A percentile compares a stretch with the other conserved stretches of the same genome.
Evolutionary conservation across 1,140 invertebrate species (phyloP).

Genomic region (Lineus longissimus): DNA sequence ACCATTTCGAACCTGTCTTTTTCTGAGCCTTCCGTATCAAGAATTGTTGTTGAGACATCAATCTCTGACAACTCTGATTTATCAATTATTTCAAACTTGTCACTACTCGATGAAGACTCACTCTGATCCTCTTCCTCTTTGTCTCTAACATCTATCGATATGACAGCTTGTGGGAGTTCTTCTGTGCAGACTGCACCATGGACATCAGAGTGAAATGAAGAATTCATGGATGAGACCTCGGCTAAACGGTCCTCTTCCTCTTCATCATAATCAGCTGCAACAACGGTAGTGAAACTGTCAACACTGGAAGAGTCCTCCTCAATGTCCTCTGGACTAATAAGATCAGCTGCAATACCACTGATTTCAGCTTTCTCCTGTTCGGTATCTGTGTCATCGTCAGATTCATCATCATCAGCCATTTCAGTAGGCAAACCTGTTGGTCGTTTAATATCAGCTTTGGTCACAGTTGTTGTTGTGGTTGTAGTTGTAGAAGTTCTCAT

Average conservation of each 20-base stretch:
- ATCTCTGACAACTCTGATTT: constrained; percentile 44
- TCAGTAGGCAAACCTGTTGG: not conserved
- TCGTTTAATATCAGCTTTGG: no score
- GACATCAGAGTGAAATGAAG: constrained; percentile 53
- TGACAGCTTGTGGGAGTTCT: constrained; percentile 60
- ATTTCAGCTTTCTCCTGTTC: constrained; percentile 10
- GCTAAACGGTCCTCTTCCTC: constrained; percentile 66
- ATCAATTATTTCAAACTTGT: constrained; percentile 44
- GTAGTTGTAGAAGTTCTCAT: no score
- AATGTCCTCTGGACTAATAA: constrained; percentile 36
- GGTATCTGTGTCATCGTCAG: constrained; percentile 25
- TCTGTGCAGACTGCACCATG: constrained; percentile 32
- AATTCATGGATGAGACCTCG: constrained; percentile 50
- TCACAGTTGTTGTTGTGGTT: no score
- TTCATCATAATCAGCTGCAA: constrained; percentile 65
- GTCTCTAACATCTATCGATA: constrained; percentile 73
- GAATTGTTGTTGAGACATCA: not conserved
- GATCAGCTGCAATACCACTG: not conserved
- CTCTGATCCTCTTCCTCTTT: constrained; percentile 38
- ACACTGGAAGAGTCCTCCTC: constrained; percentile 70
- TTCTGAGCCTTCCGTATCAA: constrained; percentile 38
- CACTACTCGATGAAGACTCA: constrained; percentile 38
- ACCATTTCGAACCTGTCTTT: constrained; percentile 47
- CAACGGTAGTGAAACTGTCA: constrained; percentile 72
- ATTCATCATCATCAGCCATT: constrained; percentile 23